Evolutionary conservation across 2,797 vertebrate species (phyloP), one percentile per base, ranked within the genome.

Genomic region (Rhinoraja longicauda): DNA sequence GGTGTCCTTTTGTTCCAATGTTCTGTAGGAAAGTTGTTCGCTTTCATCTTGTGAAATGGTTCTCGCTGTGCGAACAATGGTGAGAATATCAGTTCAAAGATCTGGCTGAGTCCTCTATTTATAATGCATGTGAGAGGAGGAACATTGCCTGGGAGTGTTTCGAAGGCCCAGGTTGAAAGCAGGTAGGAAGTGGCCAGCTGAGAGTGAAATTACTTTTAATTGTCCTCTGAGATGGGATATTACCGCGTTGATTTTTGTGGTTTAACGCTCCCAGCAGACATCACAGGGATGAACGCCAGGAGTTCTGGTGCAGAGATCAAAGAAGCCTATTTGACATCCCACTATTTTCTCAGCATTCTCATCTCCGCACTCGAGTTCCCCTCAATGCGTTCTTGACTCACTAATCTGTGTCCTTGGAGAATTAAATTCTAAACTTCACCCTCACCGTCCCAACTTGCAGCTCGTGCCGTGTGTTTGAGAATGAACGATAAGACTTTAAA

Each of bases 171-270:
- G 57, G 26, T 62, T n/a, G 24, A 73, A 21, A 73, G 24, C 70
- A 3, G 24, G 24, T 21, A 24, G 1, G 26, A 7, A 59, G 59
- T 32, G n/a, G 57, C 82, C 62, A 86, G 62, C 57, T 86, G 82
- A 86, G 82, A 86, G 57, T 17, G 29, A 86, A 86, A 64, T 86
- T 86, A 64, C 24, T 64, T 86, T 86, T 32, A 62, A 64, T 86
- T 86, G 29, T 64, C 82, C 82, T 86, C 59, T 24, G 39, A 64
- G n/a, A n/a, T 86, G 12, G 1, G 81, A 64, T 64, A 62, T 86
- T 86, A 86, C 59, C 26, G n/a, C 4, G 1, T n/a, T 57, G 32
- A 32, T 86, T 86, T n/a, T 86, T 64, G 13, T 32, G 82, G 57
- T 64, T 86, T 64, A 64, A 5, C 32, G 82, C 82, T 19, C 82